These are phyloP conservation scores for Sinelater perroti DNA, from an alignment of 2,888 invertebrate species.

Conservation along the genomic window DNA sequence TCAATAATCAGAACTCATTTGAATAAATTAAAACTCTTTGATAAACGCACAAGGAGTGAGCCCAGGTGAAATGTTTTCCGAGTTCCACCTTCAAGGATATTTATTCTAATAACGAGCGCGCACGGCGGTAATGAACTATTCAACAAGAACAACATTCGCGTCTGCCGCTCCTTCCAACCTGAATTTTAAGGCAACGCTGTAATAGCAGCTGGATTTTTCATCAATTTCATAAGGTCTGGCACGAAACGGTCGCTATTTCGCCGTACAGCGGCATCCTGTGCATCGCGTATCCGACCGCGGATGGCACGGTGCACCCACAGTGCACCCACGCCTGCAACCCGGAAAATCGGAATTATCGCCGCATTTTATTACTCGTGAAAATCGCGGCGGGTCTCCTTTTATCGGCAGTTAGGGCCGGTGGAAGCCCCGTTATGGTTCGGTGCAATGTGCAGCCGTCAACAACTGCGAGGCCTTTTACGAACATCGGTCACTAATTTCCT, in stretches of 20 bases:
- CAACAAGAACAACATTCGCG: no score
- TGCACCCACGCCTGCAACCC: not conserved
- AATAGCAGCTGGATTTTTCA: no score
- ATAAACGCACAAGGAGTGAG: no score
- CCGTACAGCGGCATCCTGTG: constrained; percentile 22
- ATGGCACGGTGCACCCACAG: constrained; percentile 9
- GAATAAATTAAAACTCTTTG: no score
- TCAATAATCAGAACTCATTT: no score
- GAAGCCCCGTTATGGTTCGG: no score
- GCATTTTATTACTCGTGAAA: constrained; percentile 20
- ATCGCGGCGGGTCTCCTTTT: constrained; percentile 10
- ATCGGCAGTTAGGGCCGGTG: not conserved
- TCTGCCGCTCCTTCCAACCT: no score
- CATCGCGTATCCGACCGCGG: constrained; percentile 23
- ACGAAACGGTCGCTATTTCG: constrained; percentile 16
- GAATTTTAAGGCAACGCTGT: no score
- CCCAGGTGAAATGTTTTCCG: no score
- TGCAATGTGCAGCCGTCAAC: not conserved
- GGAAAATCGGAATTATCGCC: constrained; percentile 23
- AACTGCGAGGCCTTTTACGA: not conserved
- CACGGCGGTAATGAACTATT: no score
- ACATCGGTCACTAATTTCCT: constrained; percentile 3
- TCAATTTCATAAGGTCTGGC: constrained; percentile 15
- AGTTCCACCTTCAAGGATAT: no score
- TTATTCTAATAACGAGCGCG: no score